Evolutionary conservation across 2,888 invertebrate species (phyloP).

Genomic region (Xanthorhoe designata): DNA sequence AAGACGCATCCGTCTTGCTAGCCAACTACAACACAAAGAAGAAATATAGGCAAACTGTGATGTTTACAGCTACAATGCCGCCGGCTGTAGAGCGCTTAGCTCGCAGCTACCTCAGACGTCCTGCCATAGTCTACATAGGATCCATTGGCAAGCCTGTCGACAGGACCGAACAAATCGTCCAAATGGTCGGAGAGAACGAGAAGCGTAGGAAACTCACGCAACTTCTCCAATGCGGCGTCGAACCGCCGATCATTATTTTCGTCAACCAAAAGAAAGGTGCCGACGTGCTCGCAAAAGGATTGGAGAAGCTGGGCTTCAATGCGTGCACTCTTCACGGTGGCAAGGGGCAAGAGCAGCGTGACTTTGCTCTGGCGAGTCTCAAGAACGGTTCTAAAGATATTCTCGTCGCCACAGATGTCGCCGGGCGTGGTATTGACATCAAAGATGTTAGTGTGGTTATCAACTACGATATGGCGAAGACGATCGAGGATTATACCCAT

Average conservation of each 20-base stretch:
- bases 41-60: slow-evolving; percentile 99
- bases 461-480: slow-evolving; percentile 99
- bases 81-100: slow-evolving; percentile 98
- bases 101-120: slow-evolving; percentile 96
- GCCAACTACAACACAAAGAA: slow-evolving; percentile 98
- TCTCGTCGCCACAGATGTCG: slow-evolving; percentile 99
- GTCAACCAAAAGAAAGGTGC: slow-evolving; percentile 99
- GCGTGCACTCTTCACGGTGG: slow-evolving; percentile 99
- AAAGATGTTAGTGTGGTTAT: slow-evolving; percentile 99
- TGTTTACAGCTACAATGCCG: slow-evolving; percentile 99
- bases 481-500: slow-evolving; percentile 98
- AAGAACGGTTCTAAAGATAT: slow-evolving; percentile 99
- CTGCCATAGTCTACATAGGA: slow-evolving; percentile 99
- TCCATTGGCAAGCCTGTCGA: slow-evolving; percentile 98
- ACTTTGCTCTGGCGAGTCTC: slow-evolving; percentile 98
- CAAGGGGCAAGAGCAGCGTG: slow-evolving; percentile 99
- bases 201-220: slow-evolving; percentile 98
- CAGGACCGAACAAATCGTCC: slow-evolving; percentile 98
- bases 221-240: slow-evolving; percentile 94
- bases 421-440: slow-evolving; percentile 99
- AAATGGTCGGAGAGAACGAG: slow-evolving; percentile 97
- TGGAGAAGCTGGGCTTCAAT: slow-evolving; percentile 98
- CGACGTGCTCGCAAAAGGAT: slow-evolving; percentile 97
- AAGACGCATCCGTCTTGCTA: slow-evolving; percentile 95
- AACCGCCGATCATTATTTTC: slow-evolving; percentile 99